These are phyloP conservation scores for Brienomyrus longianalis DNA, from an alignment of 2,113 vertebrate species.

Conservation along the genomic window DNA sequence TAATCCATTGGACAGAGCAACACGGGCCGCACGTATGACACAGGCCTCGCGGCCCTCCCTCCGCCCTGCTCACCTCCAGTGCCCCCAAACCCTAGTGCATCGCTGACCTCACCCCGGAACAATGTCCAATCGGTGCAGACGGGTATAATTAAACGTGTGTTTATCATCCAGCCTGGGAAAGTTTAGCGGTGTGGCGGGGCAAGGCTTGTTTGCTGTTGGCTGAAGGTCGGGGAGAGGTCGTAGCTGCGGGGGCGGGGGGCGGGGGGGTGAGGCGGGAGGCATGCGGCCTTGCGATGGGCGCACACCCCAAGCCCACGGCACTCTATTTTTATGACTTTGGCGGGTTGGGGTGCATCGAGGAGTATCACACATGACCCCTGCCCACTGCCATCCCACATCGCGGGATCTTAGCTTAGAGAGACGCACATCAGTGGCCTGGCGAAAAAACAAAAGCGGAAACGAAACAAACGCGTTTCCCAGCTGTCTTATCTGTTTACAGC, in stretches of 20 bases:
- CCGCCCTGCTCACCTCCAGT: background rate
- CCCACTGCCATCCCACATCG: background rate
- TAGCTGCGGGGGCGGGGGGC: background rate
- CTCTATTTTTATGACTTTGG: constrained; percentile 8
- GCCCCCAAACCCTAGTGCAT: constrained; percentile 55
- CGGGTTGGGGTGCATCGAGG: background rate
- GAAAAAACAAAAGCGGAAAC: background rate
- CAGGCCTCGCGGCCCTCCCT: background rate
- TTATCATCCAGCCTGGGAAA: constrained; percentile 62
- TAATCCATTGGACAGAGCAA: background rate
- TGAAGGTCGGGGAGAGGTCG: constrained; percentile 67
- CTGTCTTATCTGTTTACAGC: background rate
- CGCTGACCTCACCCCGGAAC: constrained; percentile 63
- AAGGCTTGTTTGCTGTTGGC: constrained; percentile 63
- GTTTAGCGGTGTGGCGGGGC: constrained; percentile 42
- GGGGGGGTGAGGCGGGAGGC: background rate
- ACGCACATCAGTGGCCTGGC: background rate
- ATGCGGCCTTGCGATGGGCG: background rate
- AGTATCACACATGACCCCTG: background rate
- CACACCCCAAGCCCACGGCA: background rate
- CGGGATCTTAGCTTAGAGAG: background rate
- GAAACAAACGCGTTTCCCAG: background rate
- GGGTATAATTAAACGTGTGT: constrained; percentile 73
- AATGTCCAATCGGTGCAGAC: constrained; percentile 74
- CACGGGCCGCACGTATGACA: background rate